phyloP scores from a whole-genome alignment of 2,888 invertebrate genomes.

The Melanostoma scalare region DNA sequence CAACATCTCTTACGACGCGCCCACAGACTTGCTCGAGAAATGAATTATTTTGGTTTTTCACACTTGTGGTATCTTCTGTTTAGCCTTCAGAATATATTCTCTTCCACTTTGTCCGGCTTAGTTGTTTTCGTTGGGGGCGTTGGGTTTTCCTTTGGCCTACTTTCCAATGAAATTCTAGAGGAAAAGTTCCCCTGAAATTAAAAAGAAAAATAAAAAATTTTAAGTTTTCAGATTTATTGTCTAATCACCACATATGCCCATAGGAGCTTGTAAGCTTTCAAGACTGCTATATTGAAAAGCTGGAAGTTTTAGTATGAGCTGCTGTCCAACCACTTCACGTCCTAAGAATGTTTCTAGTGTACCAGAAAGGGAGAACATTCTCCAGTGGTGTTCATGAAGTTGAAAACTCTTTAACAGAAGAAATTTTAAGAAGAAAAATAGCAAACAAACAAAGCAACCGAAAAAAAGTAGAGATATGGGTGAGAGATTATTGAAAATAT shows the following conservation, averaged over 20 bases:
- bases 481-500: too few species aligned
- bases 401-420: constrained; percentile 87
- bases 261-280: constrained; percentile 97
- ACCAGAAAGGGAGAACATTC: constrained; percentile 96
- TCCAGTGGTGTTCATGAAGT: constrained; percentile 98
- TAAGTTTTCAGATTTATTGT: too few species aligned
- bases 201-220: too few species aligned
- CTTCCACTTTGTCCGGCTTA: constrained; percentile 41
- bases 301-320: constrained; percentile 94
- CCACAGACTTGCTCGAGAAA: constrained; percentile 20
- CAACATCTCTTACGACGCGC: background rate
- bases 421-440: constrained; percentile 74
- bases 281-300: constrained; percentile 99
- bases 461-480: background rate
- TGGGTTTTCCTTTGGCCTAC: too few species aligned
- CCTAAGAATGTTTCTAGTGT: constrained; percentile 97
- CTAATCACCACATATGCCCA: constrained; percentile 86
- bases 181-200: constrained; percentile 86
- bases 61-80: background rate
- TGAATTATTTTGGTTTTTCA: constrained; percentile 10
- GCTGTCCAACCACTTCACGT: constrained; percentile 97
- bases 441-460: too few species aligned
- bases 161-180: too few species aligned
- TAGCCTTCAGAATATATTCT: constrained; percentile 25
- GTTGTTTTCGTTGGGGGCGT: too few species aligned